phyloP scores from a whole-genome alignment of 2,888 invertebrate species.

The Temnothorax rugatulus region DNA sequence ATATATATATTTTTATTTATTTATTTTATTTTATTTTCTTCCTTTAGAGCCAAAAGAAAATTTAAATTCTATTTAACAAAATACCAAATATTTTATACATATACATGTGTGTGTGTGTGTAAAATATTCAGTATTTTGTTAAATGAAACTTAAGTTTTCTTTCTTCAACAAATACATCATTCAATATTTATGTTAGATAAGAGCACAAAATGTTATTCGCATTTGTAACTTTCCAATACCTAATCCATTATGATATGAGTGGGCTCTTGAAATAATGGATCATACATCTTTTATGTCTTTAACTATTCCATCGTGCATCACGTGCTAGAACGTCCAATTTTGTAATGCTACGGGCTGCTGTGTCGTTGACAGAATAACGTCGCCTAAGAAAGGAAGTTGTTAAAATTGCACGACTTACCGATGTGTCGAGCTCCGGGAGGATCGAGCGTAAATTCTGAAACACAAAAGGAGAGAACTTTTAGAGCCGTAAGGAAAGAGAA shows the following conservation, averaged over 20 bases:
- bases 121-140: neutral
- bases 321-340: neutral
- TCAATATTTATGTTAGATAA: slow-evolving; percentile 19
- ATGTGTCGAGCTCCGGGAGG: slow-evolving; percentile 37
- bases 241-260: slow-evolving; percentile 4
- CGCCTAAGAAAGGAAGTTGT: slow-evolving; percentile 24
- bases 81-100: neutral
- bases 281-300: slow-evolving; percentile 15
- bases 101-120: too few relatives aligned
- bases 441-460: slow-evolving; percentile 57
- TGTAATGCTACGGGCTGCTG: neutral
- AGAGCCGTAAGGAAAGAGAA: slow-evolving; percentile 45
- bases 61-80: neutral
- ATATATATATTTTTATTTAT: too few relatives aligned
- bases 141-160: neutral
- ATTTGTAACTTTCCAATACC: neutral
- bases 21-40: too few relatives aligned
- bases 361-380: slow-evolving; percentile 26
- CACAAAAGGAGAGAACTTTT: slow-evolving; percentile 55
- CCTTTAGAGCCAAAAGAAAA: too few relatives aligned
- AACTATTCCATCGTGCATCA: slow-evolving; percentile 14
- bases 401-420: slow-evolving; percentile 58
- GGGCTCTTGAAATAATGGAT: slow-evolving; percentile 2
- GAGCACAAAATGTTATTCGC: slow-evolving; percentile 1
- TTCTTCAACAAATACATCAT: neutral